A percentile compares a stretch with the other conserved stretches of the same genome.
Evolutionary conservation across 2,113 vertebrate genomes (phyloP).

Genomic region (Lanius ludovicianus): DNA sequence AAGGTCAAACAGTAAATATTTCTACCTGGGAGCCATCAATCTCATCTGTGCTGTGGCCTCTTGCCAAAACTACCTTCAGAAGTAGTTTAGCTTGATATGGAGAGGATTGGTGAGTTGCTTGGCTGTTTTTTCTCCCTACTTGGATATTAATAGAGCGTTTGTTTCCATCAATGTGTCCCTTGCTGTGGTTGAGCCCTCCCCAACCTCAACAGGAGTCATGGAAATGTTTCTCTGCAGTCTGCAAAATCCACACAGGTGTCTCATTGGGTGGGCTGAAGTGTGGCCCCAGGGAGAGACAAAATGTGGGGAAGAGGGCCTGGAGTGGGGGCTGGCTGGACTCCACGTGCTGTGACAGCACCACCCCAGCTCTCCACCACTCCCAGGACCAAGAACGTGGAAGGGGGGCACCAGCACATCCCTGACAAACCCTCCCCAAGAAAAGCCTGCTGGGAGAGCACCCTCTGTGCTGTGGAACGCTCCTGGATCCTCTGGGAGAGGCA

Average conservation of each 20-base stretch:
- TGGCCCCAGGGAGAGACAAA: not conserved
- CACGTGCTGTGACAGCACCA: not conserved
- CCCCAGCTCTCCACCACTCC: rapidly evolving
- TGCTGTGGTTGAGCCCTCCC: not conserved
- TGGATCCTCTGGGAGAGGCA: not conserved
- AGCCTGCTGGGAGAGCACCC: not conserved
- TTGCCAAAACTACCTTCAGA: constrained; percentile 27
- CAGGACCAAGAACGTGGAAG: not conserved
- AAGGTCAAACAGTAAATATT: constrained; percentile 57
- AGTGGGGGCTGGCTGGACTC: not conserved
- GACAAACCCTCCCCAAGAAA: not conserved
- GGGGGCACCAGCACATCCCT: not conserved
- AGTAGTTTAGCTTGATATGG: not conserved
- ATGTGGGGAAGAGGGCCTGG: not conserved
- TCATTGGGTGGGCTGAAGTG: rapidly evolving
- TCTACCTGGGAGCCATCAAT: constrained; percentile 39
- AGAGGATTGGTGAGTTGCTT: not conserved
- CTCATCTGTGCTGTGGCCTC: constrained; percentile 6
- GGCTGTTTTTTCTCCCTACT: not conserved
- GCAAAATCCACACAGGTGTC: not conserved
- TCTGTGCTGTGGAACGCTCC: not conserved
- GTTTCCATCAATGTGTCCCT: not conserved
- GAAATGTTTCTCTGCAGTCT: not conserved
- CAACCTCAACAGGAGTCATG: not conserved
- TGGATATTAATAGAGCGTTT: not conserved